Base-by-base conservation (phyloP, 2,888 invertebrate species). In the Scotopteryx bipunctaria region DNA sequence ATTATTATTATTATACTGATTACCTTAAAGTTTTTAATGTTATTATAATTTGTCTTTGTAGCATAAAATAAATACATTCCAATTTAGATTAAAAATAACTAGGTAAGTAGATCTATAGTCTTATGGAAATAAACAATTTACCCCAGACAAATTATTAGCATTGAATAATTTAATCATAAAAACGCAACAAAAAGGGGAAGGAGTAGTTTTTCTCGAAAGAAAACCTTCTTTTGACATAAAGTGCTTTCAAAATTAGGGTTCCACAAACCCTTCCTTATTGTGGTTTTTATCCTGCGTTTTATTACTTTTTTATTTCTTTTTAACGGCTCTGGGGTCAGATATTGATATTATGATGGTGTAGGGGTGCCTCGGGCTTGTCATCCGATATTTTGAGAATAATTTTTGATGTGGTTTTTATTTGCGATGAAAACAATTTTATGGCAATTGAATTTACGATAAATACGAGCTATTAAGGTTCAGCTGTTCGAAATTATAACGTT, bases 251-350 rank as follows among this genome's bases (percentile, higher is more conserved):
- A 71, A 72, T 75, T 70, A 71, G 74, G 75, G 78, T 63, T 60
- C 64, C 63, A 52, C 71, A 78, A 81, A 83, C 85, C 83, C 80
- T 83, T 72, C 69, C 61, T 67, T 71, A 67, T 63, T 61, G 74
- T 68, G 76, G 71, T 71, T 81, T 79, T 80, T 82, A 81, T 79
- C 74, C 81, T 88, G 88, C 83, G 73, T 87, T 88, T 88, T 88
- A 88, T 85, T 86, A 86, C 88, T 87, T 87, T 87, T 89, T 89
- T 88, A 89, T 88, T 82, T 84, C 80, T 87, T 86, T 85, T 80
- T 83, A 86, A 87, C 82, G 72, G 80, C 76, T 63, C 46, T 46
- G 66, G 73, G 75, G 84, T 82, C 83, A 82, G 78, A 68, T 73
- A 69, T 69, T 70, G 73, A 70, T 73, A 64, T 64, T 63, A 52